A percentile compares a stretch with the other conserved stretches of the same genome.
Conservation (phyloP, 2,113 vertebrate species). For the Misgurnus anguillicaudatus region DNA sequence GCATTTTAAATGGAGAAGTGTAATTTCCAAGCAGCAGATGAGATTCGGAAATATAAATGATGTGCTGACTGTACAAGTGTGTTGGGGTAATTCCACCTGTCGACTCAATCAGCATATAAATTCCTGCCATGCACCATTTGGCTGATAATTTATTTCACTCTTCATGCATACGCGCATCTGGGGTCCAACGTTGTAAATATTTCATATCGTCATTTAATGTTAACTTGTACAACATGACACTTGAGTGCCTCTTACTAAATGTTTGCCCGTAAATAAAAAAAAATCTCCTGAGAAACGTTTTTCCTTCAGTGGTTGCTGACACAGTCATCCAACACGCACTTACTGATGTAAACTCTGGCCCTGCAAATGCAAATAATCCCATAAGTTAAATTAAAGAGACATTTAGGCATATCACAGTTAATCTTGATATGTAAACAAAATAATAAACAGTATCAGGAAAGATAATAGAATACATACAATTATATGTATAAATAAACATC, state of each 20-base stretch:
- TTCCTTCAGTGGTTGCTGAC: no score
- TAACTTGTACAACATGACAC: constrained; percentile 9
- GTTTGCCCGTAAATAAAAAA: neutral
- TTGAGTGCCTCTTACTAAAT: neutral
- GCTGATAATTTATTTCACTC: constrained; percentile 43
- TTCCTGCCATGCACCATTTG: constrained; percentile 17
- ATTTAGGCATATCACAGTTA: no score
- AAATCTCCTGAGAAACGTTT: neutral
- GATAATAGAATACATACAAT: no score
- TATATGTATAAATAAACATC: no score
- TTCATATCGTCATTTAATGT: constrained; percentile 44
- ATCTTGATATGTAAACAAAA: no score
- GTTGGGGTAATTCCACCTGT: constrained; percentile 29
- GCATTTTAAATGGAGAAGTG: constrained; percentile 22
- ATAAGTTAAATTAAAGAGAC: no score
- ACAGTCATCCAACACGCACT: no score
- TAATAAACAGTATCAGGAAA: no score
- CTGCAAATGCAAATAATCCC: no score
- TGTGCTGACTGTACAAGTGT: constrained; percentile 28
- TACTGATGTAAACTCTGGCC: no score
- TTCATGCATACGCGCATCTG: constrained; percentile 11
- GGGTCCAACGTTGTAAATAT: constrained; percentile 36
- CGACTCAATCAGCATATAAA: constrained; percentile 36
- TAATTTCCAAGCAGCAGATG: constrained; percentile 29
- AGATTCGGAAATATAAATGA: constrained; percentile 30